Evolutionary conservation across 2,888 invertebrate genomes (phyloP).

Genomic region (Heteropelma amictum): DNA sequence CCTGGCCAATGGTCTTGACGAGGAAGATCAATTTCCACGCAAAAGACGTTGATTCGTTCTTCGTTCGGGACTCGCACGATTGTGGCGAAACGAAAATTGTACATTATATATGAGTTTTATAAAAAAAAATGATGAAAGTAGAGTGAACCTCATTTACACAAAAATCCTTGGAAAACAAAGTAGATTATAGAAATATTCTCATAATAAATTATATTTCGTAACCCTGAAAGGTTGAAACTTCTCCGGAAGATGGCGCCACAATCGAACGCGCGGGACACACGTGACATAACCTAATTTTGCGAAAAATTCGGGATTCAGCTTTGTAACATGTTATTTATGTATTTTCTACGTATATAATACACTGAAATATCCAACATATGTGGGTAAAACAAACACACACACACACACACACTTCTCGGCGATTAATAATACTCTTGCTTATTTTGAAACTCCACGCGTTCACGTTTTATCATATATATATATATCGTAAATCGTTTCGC

Average conservation of each 20-base stretch:
- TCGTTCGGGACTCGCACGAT: neutral
- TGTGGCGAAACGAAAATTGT: neutral
- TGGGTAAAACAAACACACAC: constrained; percentile 71
- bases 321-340: constrained; percentile 62
- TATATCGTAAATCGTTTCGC: constrained; percentile 24
- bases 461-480: no score
- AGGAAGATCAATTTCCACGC: constrained; percentile 39
- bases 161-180: no score
- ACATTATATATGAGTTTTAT: neutral
- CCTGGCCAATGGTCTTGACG: constrained; percentile 51
- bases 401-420: no score
- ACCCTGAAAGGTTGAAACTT: no score
- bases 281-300: no score
- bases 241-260: no score
- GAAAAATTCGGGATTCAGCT: constrained; percentile 21
- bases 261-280: no score
- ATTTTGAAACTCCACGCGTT: no score
- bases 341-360: constrained; percentile 72
- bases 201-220: no score
- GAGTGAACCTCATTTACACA: no score
- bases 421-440: constrained; percentile 70
- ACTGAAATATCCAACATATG: constrained; percentile 68
- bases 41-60: constrained; percentile 26
- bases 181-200: no score
- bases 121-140: no score